These are phyloP conservation scores for Sporophila hypoxantha DNA, from an alignment of 2,113 vertebrate genomes.

Conservation along the genomic window DNA sequence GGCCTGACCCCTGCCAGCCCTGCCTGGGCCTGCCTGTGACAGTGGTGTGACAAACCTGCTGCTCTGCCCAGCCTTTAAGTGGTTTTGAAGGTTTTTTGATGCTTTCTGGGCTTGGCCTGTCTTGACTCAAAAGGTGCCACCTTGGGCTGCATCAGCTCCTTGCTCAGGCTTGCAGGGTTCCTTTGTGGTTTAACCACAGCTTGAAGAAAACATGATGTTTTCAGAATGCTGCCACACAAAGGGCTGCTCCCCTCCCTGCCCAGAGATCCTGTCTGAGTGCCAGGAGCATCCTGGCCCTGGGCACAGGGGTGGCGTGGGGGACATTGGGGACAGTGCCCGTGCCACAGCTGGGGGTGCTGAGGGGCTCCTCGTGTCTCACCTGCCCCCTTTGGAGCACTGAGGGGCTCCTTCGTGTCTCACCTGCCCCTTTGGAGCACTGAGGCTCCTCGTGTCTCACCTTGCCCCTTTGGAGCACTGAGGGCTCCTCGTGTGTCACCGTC, in stretches of 20 bases:
- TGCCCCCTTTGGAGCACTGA: too few relatives aligned
- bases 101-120: neutral
- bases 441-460: neutral
- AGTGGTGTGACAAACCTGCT: fast-evolving
- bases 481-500: fast-evolving
- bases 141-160: neutral
- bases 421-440: too few relatives aligned
- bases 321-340: neutral
- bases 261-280: neutral
- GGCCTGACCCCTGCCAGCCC: fast-evolving
- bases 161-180: fast-evolving
- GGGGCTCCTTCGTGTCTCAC: too few relatives aligned
- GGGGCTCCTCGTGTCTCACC: neutral
- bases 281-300: neutral
- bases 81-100: neutral
- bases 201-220: neutral
- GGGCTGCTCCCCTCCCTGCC: neutral
- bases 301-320: neutral
- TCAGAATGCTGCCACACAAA: neutral
- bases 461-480: neutral
- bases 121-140: fast-evolving
- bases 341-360: neutral
- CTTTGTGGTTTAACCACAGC: neutral
- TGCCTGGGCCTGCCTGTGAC: neutral
- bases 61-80: neutral